These are phyloP conservation scores for Eudemis profundana DNA, from an alignment of 2,888 invertebrate species.

Conservation along the genomic window DNA sequence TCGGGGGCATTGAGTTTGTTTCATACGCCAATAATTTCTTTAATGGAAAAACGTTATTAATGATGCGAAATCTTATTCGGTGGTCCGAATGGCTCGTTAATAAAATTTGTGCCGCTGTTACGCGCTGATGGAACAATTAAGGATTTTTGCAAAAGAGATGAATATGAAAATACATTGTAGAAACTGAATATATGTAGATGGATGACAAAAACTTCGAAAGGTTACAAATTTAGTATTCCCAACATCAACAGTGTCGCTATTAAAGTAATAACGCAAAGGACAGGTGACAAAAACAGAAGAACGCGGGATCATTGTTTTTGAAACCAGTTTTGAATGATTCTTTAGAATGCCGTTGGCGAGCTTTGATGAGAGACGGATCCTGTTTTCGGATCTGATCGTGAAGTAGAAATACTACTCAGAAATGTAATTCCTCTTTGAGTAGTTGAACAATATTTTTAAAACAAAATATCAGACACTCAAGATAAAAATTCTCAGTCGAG, in stretches of 20 bases:
- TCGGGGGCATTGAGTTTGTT: constrained; percentile 36
- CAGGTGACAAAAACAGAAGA: constrained; percentile 43
- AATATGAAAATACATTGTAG: not conserved
- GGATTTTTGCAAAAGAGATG: not conserved
- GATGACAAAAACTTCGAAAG: constrained; percentile 1
- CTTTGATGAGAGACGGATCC: constrained; percentile 41
- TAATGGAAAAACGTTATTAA: constrained; percentile 39
- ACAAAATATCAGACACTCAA: no score
- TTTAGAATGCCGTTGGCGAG: constrained; percentile 44
- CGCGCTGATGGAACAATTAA: not conserved
- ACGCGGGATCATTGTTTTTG: constrained; percentile 43
- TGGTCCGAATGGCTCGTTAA: constrained; percentile 19
- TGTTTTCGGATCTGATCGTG: constrained; percentile 36
- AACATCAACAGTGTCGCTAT: constrained; percentile 37
- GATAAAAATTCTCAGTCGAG: no score
- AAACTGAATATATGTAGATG: constrained; percentile 1
- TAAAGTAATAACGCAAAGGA: constrained; percentile 42
- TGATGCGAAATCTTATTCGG: constrained; percentile 33
- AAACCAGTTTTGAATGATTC: constrained; percentile 43
- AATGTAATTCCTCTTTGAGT: constrained; percentile 1
- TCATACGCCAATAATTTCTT: constrained; percentile 36
- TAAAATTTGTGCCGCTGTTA: not conserved
- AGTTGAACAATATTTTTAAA: not conserved
- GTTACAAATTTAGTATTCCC: constrained; percentile 32
- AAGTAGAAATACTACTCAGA: constrained; percentile 26